A percentile compares a stretch with the other conserved stretches of the same genome.
phyloP scores from a whole-genome alignment of 2,888 invertebrate species.

The Scaptomyza polygonia region DNA sequence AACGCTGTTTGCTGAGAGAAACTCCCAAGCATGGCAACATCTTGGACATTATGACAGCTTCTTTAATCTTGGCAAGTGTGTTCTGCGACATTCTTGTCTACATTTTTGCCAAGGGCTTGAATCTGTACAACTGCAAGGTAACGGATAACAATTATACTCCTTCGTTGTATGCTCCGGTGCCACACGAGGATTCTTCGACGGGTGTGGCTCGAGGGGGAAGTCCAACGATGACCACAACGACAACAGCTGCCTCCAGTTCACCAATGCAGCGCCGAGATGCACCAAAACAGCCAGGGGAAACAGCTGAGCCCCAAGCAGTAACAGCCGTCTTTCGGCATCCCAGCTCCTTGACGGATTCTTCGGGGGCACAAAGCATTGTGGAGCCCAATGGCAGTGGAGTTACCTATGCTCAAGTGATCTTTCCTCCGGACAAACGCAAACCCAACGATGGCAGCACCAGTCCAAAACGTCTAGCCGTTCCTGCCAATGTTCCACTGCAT shows the following conservation, averaged over 20 bases:
- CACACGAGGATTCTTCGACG: slow-evolving; percentile 61
- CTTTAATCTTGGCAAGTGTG: slow-evolving; percentile 84
- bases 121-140: slow-evolving; percentile 83
- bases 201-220: slow-evolving; percentile 54
- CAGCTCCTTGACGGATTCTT: slow-evolving; percentile 79
- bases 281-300: slow-evolving; percentile 11
- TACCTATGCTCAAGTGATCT: slow-evolving; percentile 82
- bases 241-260: slow-evolving; percentile 54
- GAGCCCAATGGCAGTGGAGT: slow-evolving; percentile 69
- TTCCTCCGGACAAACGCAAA: slow-evolving; percentile 80
- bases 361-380: slow-evolving; percentile 70
- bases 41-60: slow-evolving; percentile 84
- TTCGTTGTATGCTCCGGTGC: slow-evolving; percentile 78
- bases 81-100: slow-evolving; percentile 85
- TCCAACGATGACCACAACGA: slow-evolving; percentile 62
- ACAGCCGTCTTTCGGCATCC: slow-evolving; percentile 77
- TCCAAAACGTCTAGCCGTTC: slow-evolving; percentile 79
- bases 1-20: slow-evolving; percentile 85
- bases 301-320: slow-evolving; percentile 39
- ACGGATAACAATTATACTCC: slow-evolving; percentile 83
- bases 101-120: slow-evolving; percentile 82
- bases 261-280: slow-evolving; percentile 58
- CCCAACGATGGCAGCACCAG: slow-evolving; percentile 68
- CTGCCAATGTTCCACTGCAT: slow-evolving; percentile 82
- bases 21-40: slow-evolving; percentile 85